Evolutionary conservation across 2,888 invertebrate genomes (phyloP).

Genomic region (Brachylomia viminalis): DNA sequence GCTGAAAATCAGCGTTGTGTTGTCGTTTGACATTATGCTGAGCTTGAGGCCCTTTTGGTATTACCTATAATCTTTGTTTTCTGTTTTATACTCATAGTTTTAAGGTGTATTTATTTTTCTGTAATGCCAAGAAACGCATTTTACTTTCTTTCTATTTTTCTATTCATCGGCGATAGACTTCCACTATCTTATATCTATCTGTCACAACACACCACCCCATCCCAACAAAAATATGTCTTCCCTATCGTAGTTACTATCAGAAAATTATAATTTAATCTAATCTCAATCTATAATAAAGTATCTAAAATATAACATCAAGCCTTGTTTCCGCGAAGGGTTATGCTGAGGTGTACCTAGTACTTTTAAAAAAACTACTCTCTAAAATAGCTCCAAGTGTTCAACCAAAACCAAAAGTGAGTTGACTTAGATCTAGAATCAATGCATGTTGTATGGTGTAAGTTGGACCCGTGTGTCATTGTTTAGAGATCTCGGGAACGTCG

Average conservation of each 20-base stretch:
- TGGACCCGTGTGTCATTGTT: constrained; percentile 85
- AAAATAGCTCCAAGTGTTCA: constrained; percentile 5
- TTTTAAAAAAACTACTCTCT: not conserved
- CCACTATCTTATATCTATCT: not conserved
- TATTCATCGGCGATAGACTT: not conserved
- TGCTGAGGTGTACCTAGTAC: not conserved
- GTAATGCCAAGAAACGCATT: too few species aligned
- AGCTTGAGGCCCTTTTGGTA: too few species aligned
- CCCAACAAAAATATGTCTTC: not conserved
- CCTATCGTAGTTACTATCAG: not conserved
- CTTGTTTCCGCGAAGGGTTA: not conserved
- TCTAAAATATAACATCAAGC: not conserved
- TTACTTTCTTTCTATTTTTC: too few species aligned
- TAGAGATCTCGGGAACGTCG: constrained; percentile 87
- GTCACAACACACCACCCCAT: not conserved
- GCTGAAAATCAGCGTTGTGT: too few species aligned
- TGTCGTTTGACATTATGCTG: too few species aligned
- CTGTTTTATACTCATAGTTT: too few species aligned
- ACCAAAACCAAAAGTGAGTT: constrained; percentile 58
- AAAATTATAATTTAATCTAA: constrained; percentile 1
- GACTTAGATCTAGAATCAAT: constrained; percentile 67
- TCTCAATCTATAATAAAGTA: not conserved
- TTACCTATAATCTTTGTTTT: too few species aligned
- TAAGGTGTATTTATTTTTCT: too few species aligned
- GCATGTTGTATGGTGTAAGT: constrained; percentile 67